Base-by-base conservation (phyloP, 2,113 vertebrate genomes). In the Ictalurus punctatus region DNA sequence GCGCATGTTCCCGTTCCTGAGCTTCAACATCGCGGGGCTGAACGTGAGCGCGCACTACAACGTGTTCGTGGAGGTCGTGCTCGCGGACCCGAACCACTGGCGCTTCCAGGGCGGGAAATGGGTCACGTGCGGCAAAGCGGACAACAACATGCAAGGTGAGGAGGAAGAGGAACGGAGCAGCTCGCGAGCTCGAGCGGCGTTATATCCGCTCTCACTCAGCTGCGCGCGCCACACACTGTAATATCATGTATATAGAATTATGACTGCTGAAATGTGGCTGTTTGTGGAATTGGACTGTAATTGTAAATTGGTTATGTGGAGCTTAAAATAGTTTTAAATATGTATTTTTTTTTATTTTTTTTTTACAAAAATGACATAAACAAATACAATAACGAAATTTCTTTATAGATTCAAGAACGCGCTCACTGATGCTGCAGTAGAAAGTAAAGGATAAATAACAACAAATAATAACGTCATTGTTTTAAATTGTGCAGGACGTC, bases 41-140 rank as follows among this genome's bases (percentile, higher is more conserved):
- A 99, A 97, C 92, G 97, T 98, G 58, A 98, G 98, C 0, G 96
- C 98, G 67, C 98, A 99, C 94, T 99, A 99, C 95, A 99, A 99
- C 27, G 98, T 99, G 63, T 99, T 99, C 89, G 98, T 99, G 88
- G 98, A 99, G 93, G 92, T 99, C 40, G 94, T 99, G 90, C 88
- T 99, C 96, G 98, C 98, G 0, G 98, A 99, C 86, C 98, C 98
- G 79, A 99, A 99, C 88, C 98, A 99, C 92, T 99, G 98, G 98
- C 96, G 98, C 71, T 99, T 99, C 94, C 98, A 99, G 89, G 98
- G 98, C 40, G 98, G 98, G 67, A 99, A 99, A 90, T 99, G 98
- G 98, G 98, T 99, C 92, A 99, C 98, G 7, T 99, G 98, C 87
- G 98, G 98, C 58, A 99, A 99, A 93, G 98, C 98, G 0, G 98